phyloP scores from a whole-genome alignment of 2,797 vertebrate species.

The Centroberyx gerrardi region DNA sequence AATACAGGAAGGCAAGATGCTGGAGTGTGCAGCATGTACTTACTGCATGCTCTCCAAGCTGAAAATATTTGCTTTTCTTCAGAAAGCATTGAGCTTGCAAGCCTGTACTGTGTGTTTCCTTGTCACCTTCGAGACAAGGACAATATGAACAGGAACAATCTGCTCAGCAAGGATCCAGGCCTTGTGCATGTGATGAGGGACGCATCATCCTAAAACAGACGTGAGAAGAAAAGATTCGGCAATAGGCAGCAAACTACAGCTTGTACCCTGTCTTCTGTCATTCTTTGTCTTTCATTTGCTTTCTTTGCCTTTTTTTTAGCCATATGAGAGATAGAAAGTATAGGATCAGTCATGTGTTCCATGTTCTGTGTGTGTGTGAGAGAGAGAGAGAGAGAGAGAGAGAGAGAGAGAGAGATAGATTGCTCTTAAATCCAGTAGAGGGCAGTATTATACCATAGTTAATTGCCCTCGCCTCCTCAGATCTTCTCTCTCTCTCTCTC shows the following conservation, averaged over 20 bases:
- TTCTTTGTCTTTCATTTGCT: slow-evolving; percentile 19
- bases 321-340: not conserved
- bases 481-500: not conserved
- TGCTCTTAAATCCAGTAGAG: slow-evolving; percentile 66
- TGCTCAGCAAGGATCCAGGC: not conserved
- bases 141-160: not conserved
- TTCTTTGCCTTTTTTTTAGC: slow-evolving; percentile 12
- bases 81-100: not conserved
- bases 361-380: no score
- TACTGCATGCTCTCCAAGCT: slow-evolving; percentile 24
- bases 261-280: not conserved
- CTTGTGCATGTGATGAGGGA: not conserved
- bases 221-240: not conserved
- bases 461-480: not conserved
- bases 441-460: slow-evolving; percentile 66
- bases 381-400: not conserved
- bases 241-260: no score
- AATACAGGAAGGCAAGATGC: slow-evolving; percentile 18
- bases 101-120: not conserved
- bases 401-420: slow-evolving; percentile 10
- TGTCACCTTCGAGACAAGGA: slow-evolving; percentile 7
- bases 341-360: slow-evolving; percentile 3
- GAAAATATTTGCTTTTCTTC: slow-evolving; percentile 44
- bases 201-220: not conserved
- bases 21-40: slow-evolving; percentile 6